Base-by-base conservation (phyloP, 2,888 invertebrate species). In the Caradrina clavipalpis region DNA sequence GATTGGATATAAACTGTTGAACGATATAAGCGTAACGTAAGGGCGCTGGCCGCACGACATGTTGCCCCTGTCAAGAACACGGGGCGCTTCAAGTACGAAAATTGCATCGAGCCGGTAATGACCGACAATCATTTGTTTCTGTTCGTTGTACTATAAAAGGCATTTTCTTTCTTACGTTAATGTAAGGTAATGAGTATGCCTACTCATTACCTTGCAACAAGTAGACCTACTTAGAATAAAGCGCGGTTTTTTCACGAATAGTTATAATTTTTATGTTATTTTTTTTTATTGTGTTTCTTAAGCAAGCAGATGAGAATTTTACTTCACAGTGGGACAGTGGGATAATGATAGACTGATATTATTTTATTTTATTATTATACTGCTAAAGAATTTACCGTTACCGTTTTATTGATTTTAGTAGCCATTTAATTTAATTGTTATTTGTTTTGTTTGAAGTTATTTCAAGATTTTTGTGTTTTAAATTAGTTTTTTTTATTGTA, bases 1-100 rank as follows among this genome's bases (percentile, higher is more conserved):
- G 3, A 22, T 57, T 60, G 49, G 50, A 35, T 53, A 79, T 67
- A 82, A 78, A 73, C 72, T 35, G 39, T 71, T 47, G 62, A 82
- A 81, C 77, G 76, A 81, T 83, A 79, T 62, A 81, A 80, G 76
- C 68, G 79, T 83, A 77, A 82, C 86, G 55, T 67, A 3, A 73
- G 70, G 73, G 58, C 56, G 69, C 35, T 65, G 31, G 2, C 47
- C 35, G 17, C 62, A 65, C 60, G 1, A 59, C 45, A 53, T 0
- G 1, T 53, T 19, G n/a, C 19, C 49, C 15, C 7, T 59, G 45
- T 21, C 17, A 45, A 49, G 17, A 49, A 13, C 15, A 26, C 7
- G 17, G 2, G 26, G 50, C 55, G 49, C 5, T 45, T 1, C 51
- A 72, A 53, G 58, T 47, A 19, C 35, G 54, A 31, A 57, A 68